These are phyloP conservation scores for Aleiodes alternator DNA, from an alignment of 2,888 invertebrate species.

Conservation along the genomic window DNA sequence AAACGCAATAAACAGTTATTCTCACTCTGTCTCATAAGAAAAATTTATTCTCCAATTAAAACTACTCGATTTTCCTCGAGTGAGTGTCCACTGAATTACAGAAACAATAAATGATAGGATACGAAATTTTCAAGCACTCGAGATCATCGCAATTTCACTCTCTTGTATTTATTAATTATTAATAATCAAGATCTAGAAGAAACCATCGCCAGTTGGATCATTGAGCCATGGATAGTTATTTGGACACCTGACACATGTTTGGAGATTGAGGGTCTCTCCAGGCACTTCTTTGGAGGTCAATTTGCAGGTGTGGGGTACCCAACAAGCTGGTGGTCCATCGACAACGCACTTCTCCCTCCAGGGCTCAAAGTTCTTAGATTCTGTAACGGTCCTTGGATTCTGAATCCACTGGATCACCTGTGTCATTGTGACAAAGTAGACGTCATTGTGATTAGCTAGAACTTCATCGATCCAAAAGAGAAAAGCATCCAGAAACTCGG, in stretches of 20 bases:
- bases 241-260: constrained; percentile 95
- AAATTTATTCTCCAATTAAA: constrained; percentile 1
- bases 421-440: constrained; percentile 97
- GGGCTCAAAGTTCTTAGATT: constrained; percentile 94
- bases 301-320: constrained; percentile 94
- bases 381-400: constrained; percentile 88
- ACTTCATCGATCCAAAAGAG: constrained; percentile 95
- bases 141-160: not conserved
- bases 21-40: constrained; percentile 44
- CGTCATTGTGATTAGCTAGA: constrained; percentile 89
- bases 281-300: constrained; percentile 94
- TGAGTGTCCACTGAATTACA: not conserved
- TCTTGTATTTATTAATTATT: not conserved
- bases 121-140: not conserved
- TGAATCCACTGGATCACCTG: constrained; percentile 97
- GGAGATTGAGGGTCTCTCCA: constrained; percentile 94
- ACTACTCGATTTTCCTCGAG: constrained; percentile 2
- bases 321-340: constrained; percentile 89
- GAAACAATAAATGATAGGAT: not conserved
- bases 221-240: constrained; percentile 96
- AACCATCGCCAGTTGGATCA: constrained; percentile 93
- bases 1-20: constrained; percentile 43
- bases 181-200: constrained; percentile 81
- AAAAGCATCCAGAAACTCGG: constrained; percentile 94
- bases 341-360: constrained; percentile 96